A percentile compares a stretch with the other conserved stretches of the same genome.
Conservation (phyloP, 2,113 vertebrate genomes). For the Sporophila hypoxantha region DNA sequence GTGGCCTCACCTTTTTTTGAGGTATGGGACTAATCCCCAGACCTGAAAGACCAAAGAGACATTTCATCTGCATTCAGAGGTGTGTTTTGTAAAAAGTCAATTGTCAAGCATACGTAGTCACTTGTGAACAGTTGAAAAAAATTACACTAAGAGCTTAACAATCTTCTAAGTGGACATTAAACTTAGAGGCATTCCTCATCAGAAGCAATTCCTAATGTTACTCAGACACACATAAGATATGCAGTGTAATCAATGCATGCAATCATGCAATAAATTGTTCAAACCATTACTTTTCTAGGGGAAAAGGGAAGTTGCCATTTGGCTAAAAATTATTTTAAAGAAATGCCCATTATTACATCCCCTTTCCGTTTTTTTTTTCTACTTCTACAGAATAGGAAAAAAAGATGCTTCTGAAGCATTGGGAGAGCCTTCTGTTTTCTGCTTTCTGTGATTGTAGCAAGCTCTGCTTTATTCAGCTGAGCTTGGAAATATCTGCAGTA, state of each 20-base stretch:
- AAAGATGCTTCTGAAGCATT: not conserved
- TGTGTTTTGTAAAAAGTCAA: not conserved
- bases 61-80: not conserved
- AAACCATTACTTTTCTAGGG: constrained; percentile 10
- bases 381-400: not conserved
- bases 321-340: constrained; percentile 12
- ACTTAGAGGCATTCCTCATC: not conserved
- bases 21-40: not conserved
- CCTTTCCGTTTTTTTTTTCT: not conserved
- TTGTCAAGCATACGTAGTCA: not conserved
- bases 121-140: not conserved
- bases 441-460: not conserved
- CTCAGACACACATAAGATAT: constrained; percentile 3
- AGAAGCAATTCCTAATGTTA: constrained; percentile 19
- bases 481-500: not conserved
- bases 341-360: not conserved
- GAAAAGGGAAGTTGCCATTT: not conserved
- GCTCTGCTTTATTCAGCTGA: not conserved
- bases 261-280: constrained; percentile 52
- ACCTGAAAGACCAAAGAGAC: not conserved
- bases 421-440: not conserved
- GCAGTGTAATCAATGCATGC: constrained; percentile 34
- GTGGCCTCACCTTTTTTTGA: not conserved
- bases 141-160: not conserved
- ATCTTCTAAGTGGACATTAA: not conserved